Percentiles rank a stretch among this genome's conserved stretches.
Evolutionary conservation across 2,797 vertebrate genomes (phyloP).

Genomic region (Melanotaenia trifasciata): DNA sequence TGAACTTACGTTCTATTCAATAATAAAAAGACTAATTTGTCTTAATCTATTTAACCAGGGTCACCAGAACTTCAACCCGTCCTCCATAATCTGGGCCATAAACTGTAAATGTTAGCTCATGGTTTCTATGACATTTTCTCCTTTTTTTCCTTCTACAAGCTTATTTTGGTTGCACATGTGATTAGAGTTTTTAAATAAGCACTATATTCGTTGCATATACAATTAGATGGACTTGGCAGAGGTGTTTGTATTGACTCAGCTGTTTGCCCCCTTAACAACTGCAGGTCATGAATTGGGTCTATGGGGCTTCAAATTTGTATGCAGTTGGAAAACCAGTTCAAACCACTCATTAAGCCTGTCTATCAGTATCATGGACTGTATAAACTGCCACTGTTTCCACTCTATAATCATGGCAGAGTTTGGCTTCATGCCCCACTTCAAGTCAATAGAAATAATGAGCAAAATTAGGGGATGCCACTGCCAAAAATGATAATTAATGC

Average conservation of each 20-base stretch:
- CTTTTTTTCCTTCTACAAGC: not conserved
- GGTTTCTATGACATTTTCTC: not conserved
- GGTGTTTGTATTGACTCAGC: constrained; percentile 17
- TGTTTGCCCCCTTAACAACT: constrained; percentile 31
- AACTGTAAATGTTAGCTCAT: not conserved
- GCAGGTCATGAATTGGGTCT: constrained; percentile 36
- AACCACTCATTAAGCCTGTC: constrained; percentile 60
- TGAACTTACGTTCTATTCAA: too few relatives aligned
- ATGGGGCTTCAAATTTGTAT: constrained; percentile 44
- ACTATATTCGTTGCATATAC: not conserved
- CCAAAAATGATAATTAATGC: constrained; percentile 65
- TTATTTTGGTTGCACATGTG: constrained; percentile 10
- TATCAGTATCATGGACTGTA: constrained; percentile 54
- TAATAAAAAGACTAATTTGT: too few relatives aligned
- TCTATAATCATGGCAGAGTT: constrained; percentile 65
- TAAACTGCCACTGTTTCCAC: constrained; percentile 48
- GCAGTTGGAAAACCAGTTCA: constrained; percentile 46
- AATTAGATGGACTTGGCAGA: constrained; percentile 15
- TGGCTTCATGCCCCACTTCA: constrained; percentile 54
- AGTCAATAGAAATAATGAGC: constrained; percentile 68
- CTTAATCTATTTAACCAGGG: not conserved
- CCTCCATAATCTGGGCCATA: not conserved
- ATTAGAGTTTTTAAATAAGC: constrained; percentile 12
- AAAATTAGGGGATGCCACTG: constrained; percentile 59
- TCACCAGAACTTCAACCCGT: not conserved